Evolutionary conservation across 2,888 invertebrate species (phyloP).

Genomic region (Aproaerema taeniolella): DNA sequence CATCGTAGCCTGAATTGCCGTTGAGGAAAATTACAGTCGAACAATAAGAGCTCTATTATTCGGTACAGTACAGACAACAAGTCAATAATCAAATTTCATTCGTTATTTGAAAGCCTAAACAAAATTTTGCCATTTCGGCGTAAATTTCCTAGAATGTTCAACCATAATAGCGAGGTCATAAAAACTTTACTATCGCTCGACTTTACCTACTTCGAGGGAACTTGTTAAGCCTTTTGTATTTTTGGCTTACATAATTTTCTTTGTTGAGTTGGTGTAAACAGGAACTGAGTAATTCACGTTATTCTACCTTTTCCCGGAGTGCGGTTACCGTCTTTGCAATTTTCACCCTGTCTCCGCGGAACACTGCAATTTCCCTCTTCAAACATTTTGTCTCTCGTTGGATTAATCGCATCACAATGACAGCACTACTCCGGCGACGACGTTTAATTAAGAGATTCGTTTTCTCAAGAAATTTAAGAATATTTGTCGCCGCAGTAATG

Average conservation of each 20-base stretch:
- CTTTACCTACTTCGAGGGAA: no score
- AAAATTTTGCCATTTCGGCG: no score
- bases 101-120: no score
- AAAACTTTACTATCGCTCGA: conserved; percentile 7
- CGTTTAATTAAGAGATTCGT: conserved; percentile 26
- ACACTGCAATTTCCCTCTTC: conserved; percentile 46
- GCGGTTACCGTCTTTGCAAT: conserved; percentile 30
- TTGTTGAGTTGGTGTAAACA: conserved; percentile 12
- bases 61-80: no score
- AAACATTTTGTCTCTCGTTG: conserved; percentile 42
- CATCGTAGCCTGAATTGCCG: no score
- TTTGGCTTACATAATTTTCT: conserved; percentile 11
- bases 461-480: conserved; percentile 14
- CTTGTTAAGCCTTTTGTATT: conserved; percentile 7
- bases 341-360: conserved; percentile 34
- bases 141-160: no score
- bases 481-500: background rate
- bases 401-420: conserved; percentile 44
- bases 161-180: no score
- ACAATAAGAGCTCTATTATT: no score
- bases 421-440: conserved; percentile 29
- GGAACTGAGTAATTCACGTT: conserved; percentile 18
- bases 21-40: no score
- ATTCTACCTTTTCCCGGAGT: conserved; percentile 14
- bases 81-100: no score